Evolutionary conservation across 2,888 invertebrate genomes (phyloP), one percentile per base, ranked within the genome.

Genomic region (Phaedon cochleariae): DNA sequence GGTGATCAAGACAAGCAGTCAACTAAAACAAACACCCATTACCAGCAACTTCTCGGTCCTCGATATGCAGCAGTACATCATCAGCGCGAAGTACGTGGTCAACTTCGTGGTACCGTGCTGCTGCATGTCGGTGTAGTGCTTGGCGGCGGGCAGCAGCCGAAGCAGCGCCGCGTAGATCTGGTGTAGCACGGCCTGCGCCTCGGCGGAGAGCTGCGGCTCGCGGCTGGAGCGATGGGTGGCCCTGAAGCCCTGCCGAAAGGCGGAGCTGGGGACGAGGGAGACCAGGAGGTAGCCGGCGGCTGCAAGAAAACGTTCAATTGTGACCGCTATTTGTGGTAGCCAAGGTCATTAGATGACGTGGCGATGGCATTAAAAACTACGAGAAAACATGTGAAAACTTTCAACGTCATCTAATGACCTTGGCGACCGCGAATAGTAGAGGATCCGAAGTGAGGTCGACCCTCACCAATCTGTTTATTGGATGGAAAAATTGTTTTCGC

Each of bases 31-130:
- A n/a, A n/a, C n/a, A n/a, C n/a, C n/a, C 1, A 86, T 84, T 81
- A 96, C 96, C 96, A 97, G 93, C 55, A 95, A 86, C 84, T 97
- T 97, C 84, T 97, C 97, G 64, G 92, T 92, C 79, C 93, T 91
- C 58, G 95, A 92, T 76, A 96, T 90, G 77, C 96, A 91, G 83
- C 96, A 97, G 81, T 96, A 96, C 59, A 94, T 93, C 86, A 97
- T 89, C 63, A 97, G 89, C 57, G 95, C 93, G 84, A 97, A 97
- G 84, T 96, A 97, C 7, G 95, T 93, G 31, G 95, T 95, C 65
- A 97, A 86, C 84, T 96, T 96, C 84, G 93, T 93, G 1, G 96
- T 94, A 62, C 96, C 95, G 81, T 97, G 96, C 7, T 91, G 90
- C 55, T 90, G 90, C 75, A 93, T 91, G 77, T 95, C 95, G 0